These are phyloP conservation scores for Eupristina koningsbergeri DNA, from an alignment of 1,140 invertebrate genomes.

Conservation along the genomic window DNA sequence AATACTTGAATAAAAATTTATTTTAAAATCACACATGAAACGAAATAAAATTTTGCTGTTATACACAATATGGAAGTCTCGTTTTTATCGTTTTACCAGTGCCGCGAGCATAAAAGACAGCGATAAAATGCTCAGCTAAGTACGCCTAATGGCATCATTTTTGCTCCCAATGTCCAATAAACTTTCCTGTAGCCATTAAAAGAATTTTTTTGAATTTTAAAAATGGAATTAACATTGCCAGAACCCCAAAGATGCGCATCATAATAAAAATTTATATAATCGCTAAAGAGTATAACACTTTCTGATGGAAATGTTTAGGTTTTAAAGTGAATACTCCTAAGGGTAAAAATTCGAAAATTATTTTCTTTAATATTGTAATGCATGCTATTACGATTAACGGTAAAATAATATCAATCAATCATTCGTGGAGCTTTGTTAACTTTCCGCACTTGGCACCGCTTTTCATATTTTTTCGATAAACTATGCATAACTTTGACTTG, in stretches of 20 bases:
- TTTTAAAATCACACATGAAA: constrained; percentile 27
- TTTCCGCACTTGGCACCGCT: too few species aligned
- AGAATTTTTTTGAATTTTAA: constrained; percentile 56
- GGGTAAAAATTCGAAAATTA: too few species aligned
- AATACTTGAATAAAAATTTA: constrained; percentile 30
- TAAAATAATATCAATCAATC: not conserved
- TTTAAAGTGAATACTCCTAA: too few species aligned
- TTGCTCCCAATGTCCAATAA: constrained; percentile 59
- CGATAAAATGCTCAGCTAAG: constrained; percentile 64
- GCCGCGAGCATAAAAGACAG: constrained; percentile 58
- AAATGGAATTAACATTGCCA: constrained; percentile 34
- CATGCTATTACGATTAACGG: too few species aligned
- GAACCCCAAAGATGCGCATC: not conserved
- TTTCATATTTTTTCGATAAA: too few species aligned
- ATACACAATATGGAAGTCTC: constrained; percentile 19
- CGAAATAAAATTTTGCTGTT: constrained; percentile 34
- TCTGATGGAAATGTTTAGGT: not conserved
- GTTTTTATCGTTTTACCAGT: constrained; percentile 55
- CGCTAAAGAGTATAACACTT: not conserved
- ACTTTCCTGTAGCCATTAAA: constrained; percentile 44
- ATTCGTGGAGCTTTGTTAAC: not conserved
- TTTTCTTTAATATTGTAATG: too few species aligned
- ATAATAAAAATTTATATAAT: constrained; percentile 21
- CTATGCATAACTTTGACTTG: not conserved
- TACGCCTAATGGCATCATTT: constrained; percentile 68